phyloP scores from a whole-genome alignment of 2,888 invertebrate species.

The Drosophila nr. perissopoda region DNA sequence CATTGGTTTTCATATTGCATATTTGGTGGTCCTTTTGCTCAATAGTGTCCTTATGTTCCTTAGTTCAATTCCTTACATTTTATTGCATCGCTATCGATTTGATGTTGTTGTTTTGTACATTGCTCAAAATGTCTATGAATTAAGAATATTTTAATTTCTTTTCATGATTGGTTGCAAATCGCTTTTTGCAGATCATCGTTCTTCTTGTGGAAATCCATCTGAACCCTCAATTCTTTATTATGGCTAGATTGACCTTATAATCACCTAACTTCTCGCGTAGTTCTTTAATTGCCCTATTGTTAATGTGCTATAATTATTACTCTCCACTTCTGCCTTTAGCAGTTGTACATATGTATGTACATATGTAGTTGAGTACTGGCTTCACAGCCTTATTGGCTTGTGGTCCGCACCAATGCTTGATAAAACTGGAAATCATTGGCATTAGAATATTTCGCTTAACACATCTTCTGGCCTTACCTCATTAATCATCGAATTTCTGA shows the following conservation, averaged over 20 bases:
- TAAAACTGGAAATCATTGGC: neutral
- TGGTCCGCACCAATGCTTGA: neutral
- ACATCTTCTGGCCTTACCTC: neutral
- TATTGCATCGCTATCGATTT: neutral
- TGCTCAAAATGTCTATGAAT: neutral
- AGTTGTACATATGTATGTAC: neutral
- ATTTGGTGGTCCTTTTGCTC: neutral
- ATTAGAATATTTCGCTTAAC: neutral
- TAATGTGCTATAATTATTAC: neutral
- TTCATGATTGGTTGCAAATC: neutral
- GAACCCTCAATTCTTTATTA: neutral
- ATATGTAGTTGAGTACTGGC: neutral
- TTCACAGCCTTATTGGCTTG: neutral
- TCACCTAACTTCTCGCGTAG: neutral
- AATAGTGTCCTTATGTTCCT: neutral
- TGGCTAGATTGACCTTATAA: neutral
- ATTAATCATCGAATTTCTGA: neutral
- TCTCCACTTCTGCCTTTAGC: neutral
- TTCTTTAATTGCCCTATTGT: neutral
- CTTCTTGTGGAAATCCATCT: neutral
- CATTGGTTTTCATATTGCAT: neutral
- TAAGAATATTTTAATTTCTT: neutral
- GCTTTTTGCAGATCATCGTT: neutral
- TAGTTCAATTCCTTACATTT: accelerated
- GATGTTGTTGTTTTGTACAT: neutral